Evolutionary conservation across 2,888 invertebrate species (phyloP).

Genomic region (Aphrophora alni): DNA sequence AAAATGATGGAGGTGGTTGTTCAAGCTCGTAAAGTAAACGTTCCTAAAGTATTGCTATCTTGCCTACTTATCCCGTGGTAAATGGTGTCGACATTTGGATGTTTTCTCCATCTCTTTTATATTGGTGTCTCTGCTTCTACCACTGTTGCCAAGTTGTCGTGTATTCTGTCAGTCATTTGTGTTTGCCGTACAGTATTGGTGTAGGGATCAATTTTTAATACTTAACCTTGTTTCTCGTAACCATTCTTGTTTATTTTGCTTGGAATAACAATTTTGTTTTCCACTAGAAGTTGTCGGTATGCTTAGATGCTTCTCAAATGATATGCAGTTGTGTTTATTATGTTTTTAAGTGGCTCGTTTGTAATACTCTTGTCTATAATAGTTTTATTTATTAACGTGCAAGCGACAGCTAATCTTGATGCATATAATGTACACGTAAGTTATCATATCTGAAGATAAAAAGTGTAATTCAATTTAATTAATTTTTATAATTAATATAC

Average conservation of each 20-base stretch:
- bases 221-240: not conserved
- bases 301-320: not conserved
- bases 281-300: not conserved
- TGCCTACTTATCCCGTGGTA: too few species aligned
- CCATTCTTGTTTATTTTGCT: not conserved
- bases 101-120: too few species aligned
- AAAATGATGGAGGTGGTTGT: too few species aligned
- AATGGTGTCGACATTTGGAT: too few species aligned
- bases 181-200: too few species aligned
- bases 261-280: not conserved
- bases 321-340: not conserved
- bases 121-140: too few species aligned
- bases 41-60: too few species aligned
- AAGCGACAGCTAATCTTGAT: not conserved
- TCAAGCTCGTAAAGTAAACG: too few species aligned
- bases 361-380: not conserved
- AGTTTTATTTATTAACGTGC: not conserved
- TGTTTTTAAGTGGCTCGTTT: constrained; percentile 18
- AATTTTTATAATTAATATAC: not conserved
- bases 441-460: not conserved
- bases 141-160: too few species aligned
- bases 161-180: too few species aligned
- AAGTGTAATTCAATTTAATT: not conserved
- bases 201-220: not conserved
- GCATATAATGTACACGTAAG: not conserved